Evolutionary conservation across 2,888 invertebrate genomes (phyloP).

Genomic region (Callimorpha dominula): DNA sequence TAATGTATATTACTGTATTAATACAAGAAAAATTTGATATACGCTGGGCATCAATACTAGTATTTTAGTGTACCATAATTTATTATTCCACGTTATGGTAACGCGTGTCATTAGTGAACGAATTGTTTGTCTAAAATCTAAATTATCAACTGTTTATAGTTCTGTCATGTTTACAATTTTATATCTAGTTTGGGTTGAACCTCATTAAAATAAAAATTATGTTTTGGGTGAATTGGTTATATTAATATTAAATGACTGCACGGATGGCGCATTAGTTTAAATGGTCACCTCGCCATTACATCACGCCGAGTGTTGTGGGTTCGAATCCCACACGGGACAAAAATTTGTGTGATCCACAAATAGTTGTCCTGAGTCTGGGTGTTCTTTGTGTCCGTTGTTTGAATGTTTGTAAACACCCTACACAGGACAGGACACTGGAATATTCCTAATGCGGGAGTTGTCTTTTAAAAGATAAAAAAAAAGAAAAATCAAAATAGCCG

Average conservation of each 20-base stretch:
- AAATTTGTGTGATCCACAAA: no score
- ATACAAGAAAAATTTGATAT: neutral
- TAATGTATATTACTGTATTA: neutral
- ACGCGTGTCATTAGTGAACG: neutral
- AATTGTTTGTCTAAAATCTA: neutral
- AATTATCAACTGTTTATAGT: neutral
- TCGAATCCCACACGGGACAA: no score
- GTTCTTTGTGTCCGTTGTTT: no score
- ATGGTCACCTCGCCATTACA: no score
- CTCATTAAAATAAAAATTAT: neutral
- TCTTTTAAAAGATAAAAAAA: no score
- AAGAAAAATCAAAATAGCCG: neutral
- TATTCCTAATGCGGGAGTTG: no score
- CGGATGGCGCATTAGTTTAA: no score
- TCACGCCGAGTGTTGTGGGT: no score
- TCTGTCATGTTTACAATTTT: neutral
- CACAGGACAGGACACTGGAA: no score
- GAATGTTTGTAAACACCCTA: no score
- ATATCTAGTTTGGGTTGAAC: neutral
- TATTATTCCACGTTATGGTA: neutral
- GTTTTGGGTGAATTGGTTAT: neutral
- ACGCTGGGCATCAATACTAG: neutral
- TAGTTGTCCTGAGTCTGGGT: no score
- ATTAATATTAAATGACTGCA: neutral
- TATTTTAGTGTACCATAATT: neutral